Conservation (phyloP, 2,113 vertebrate genomes). For the Propithecus coquereli region DNA sequence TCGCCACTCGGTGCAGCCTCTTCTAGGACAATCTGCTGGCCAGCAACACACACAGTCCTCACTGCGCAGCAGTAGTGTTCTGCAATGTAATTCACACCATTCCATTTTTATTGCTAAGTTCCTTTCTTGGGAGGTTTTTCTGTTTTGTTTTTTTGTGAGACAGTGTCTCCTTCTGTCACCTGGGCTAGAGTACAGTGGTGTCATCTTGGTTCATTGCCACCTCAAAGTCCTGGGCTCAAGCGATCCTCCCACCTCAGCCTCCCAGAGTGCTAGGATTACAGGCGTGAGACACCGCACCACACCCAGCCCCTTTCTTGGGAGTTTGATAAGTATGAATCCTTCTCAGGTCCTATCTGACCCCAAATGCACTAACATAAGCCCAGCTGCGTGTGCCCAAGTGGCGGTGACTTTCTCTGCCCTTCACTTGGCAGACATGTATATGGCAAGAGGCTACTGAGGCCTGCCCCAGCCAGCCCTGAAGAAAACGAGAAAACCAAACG, state of each 20-base stretch:
- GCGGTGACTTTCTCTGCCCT: background rate
- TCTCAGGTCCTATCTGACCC: no score
- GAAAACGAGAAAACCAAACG: background rate
- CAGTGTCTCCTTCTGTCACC: no score
- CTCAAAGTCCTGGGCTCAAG: no score
- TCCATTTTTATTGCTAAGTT: background rate
- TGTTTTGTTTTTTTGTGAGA: no score
- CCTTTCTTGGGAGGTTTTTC: background rate
- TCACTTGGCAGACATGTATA: background rate
- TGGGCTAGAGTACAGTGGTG: no score
- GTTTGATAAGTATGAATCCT: background rate
- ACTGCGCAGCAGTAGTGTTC: accelerated
- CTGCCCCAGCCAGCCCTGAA: background rate
- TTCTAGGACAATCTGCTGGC: accelerated
- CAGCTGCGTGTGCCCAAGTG: background rate
- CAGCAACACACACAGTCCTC: background rate
- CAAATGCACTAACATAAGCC: background rate
- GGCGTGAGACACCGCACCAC: no score
- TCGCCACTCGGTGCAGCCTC: accelerated
- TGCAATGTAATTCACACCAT: no score
- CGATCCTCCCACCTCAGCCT: no score
- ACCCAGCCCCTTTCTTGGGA: background rate
- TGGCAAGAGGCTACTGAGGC: no score
- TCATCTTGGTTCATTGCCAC: no score
- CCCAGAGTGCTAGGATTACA: no score